These are phyloP conservation scores for Ectemnius continuus DNA, from an alignment of 2,888 invertebrate genomes.

Conservation along the genomic window DNA sequence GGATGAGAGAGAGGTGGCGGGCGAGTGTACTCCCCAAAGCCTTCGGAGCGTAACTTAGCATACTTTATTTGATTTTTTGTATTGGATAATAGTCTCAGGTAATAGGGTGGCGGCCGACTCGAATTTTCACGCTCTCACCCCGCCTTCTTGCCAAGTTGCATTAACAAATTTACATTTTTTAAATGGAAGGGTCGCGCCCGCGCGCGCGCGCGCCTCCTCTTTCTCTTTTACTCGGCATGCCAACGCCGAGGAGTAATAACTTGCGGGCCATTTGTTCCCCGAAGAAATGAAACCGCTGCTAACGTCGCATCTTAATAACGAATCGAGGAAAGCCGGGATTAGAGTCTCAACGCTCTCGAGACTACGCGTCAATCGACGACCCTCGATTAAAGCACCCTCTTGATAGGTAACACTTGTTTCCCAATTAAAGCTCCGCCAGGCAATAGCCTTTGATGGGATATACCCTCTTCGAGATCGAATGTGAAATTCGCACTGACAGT, in stretches of 20 bases:
- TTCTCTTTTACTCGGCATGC: background rate
- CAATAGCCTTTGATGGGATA: too few species aligned
- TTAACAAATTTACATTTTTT: slow-evolving; percentile 79
- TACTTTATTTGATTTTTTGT: slow-evolving; percentile 78
- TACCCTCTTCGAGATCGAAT: too few species aligned
- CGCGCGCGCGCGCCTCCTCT: slow-evolving; percentile 31
- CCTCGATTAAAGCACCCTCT: slow-evolving; percentile 2
- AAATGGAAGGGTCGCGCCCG: slow-evolving; percentile 73
- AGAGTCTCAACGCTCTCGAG: slow-evolving; percentile 6
- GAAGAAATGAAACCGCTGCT: slow-evolving; percentile 73
- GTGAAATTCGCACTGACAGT: too few species aligned
- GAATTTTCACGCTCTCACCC: slow-evolving; percentile 72
- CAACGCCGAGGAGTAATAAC: slow-evolving; percentile 70
- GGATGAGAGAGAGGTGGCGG: background rate
- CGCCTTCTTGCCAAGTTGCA: slow-evolving; percentile 67
- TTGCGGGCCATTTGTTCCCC: slow-evolving; percentile 77
- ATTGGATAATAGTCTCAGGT: slow-evolving; percentile 78
- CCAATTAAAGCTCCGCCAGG: too few species aligned
- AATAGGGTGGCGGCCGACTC: slow-evolving; percentile 70
- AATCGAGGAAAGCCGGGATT: slow-evolving; percentile 47
- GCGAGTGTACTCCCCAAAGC: slow-evolving; percentile 61
- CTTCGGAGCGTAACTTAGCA: slow-evolving; percentile 75
- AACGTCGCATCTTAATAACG: slow-evolving; percentile 75
- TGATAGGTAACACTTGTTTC: background rate
- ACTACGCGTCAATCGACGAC: background rate